Conservation (phyloP, 2,113 vertebrate genomes). For the Enhydra lutris region DNA sequence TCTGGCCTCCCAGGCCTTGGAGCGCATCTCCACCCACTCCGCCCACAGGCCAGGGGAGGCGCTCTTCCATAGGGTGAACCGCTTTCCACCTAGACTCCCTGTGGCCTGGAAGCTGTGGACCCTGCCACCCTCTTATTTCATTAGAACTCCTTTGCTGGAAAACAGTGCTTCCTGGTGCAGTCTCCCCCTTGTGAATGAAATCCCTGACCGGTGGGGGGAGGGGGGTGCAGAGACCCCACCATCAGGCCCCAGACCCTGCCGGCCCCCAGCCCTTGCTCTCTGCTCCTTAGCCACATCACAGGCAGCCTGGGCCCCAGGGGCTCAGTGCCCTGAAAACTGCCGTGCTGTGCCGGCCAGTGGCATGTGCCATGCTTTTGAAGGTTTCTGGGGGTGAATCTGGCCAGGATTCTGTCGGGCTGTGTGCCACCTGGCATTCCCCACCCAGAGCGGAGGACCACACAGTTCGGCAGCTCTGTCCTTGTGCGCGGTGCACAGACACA, state of each 20-base stretch:
- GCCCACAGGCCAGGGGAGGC: not conserved
- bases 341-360: accelerated
- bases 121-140: accelerated
- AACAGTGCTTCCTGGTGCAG: not conserved
- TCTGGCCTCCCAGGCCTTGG: not conserved
- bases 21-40: not conserved
- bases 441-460: not conserved
- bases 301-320: not conserved
- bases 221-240: too few species aligned
- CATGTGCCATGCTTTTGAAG: too few species aligned
- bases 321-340: not conserved
- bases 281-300: not conserved
- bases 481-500: accelerated
- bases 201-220: not conserved
- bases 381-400: not conserved
- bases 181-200: not conserved
- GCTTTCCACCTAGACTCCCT: not conserved
- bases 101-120: too few species aligned
- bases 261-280: not conserved
- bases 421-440: not conserved
- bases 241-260: not conserved
- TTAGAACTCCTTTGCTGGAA: not conserved
- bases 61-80: not conserved
- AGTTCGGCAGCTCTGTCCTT: not conserved
- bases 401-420: not conserved